A percentile compares a stretch with the other conserved stretches of the same genome.
These are phyloP conservation scores for Rynchops niger DNA, from an alignment of 2,113 vertebrate genomes.

Conservation along the genomic window DNA sequence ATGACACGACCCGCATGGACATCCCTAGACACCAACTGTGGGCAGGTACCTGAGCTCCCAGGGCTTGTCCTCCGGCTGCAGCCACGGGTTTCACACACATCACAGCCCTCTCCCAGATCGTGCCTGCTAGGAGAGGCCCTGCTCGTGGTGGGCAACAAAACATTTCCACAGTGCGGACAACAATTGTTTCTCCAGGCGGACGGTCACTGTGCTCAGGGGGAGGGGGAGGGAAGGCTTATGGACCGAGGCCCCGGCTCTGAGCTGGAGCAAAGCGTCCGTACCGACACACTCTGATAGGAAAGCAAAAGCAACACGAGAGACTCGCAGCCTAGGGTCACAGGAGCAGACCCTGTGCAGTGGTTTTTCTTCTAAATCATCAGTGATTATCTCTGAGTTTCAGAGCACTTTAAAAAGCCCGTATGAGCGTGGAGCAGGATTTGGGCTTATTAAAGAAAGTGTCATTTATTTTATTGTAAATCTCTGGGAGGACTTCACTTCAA, in stretches of 20 bases:
- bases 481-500: neutral
- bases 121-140: neutral
- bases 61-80: neutral
- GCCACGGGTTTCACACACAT: neutral
- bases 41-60: neutral
- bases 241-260: neutral
- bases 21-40: neutral
- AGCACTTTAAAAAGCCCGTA: neutral
- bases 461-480: neutral
- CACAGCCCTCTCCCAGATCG: rapidly evolving
- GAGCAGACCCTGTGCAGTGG: neutral
- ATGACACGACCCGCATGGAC: rapidly evolving
- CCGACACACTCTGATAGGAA: neutral
- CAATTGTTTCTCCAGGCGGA: rapidly evolving
- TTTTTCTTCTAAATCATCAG: neutral
- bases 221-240: neutral
- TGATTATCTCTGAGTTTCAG: neutral
- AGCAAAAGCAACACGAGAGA: neutral
- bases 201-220: neutral
- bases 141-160: neutral
- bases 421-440: neutral
- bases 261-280: neutral
- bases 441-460: neutral
- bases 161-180: rapidly evolving
- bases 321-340: neutral